phyloP scores from a whole-genome alignment of 2,113 vertebrate species.

The Balaenoptera acutorostrata region DNA sequence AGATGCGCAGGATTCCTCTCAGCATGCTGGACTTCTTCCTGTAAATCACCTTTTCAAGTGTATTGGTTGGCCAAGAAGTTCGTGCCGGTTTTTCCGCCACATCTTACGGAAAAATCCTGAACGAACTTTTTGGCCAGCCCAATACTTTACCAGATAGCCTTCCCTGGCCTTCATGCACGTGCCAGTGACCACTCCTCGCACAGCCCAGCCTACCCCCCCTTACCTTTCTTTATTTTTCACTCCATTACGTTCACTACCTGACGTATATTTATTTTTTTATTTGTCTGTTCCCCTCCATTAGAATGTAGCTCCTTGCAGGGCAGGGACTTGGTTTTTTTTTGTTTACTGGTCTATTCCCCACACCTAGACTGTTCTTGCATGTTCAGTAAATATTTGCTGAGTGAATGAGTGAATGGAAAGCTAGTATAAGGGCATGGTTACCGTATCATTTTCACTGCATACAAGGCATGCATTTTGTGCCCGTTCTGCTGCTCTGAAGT shows the following conservation, averaged over 20 bases:
- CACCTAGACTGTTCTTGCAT: background rate
- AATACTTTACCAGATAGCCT: background rate
- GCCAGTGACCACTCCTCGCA: background rate
- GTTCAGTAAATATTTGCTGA: background rate
- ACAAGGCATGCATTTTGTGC: background rate
- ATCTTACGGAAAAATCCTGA: background rate
- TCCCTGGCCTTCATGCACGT: background rate
- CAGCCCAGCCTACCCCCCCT: accelerated
- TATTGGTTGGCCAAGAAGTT: background rate
- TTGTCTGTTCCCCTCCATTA: background rate
- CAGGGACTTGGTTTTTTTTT: background rate
- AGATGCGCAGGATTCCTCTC: background rate
- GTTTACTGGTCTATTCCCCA: background rate
- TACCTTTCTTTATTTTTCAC: background rate
- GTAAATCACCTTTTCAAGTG: background rate
- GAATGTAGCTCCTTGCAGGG: background rate
- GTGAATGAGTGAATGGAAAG: background rate
- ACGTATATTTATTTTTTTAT: background rate
- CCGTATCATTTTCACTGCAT: accelerated
- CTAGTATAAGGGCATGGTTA: background rate
- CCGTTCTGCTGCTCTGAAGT: background rate
- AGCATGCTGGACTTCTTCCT: background rate
- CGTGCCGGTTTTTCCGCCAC: background rate
- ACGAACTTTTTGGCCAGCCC: background rate
- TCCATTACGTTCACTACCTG: background rate